A percentile compares a stretch with the other conserved stretches of the same genome.
Conservation (phyloP, 2,888 invertebrate species). For the Caprella mutica region DNA sequence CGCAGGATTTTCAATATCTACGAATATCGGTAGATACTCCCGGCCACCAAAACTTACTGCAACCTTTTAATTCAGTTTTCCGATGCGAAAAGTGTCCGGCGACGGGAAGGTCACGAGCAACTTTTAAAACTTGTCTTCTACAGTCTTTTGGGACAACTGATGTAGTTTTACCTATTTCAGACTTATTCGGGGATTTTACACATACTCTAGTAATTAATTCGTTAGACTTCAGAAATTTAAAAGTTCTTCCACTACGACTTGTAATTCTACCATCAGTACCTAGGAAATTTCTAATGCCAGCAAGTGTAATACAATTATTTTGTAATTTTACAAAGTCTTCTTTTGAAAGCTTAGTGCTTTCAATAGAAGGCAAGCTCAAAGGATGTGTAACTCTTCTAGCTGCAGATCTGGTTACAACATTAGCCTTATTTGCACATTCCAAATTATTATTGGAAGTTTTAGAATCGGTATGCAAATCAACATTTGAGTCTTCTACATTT, state of each 20-base stretch:
- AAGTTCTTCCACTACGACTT: neutral
- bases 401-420: neutral
- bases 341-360: neutral
- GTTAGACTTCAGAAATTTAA: neutral
- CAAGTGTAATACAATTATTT: neutral
- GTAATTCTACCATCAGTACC: no score
- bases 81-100: slow-evolving; percentile 8
- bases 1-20: slow-evolving; percentile 2
- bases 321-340: slow-evolving; percentile 2
- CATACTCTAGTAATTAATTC: neutral
- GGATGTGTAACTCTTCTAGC: neutral
- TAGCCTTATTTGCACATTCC: neutral
- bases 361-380: neutral
- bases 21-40: slow-evolving; percentile 5
- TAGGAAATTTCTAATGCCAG: neutral
- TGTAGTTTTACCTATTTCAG: neutral
- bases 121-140: neutral
- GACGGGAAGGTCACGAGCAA: slow-evolving; percentile 4
- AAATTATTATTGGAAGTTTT: neutral
- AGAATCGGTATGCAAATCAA: neutral
- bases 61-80: slow-evolving; percentile 1
- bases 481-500: neutral
- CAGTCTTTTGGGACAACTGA: neutral
- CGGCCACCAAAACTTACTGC: slow-evolving; percentile 11
- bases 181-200: neutral